These are phyloP conservation scores for Phocides pigmalion DNA, from an alignment of 1,140 invertebrate genomes.

Conservation along the genomic window DNA sequence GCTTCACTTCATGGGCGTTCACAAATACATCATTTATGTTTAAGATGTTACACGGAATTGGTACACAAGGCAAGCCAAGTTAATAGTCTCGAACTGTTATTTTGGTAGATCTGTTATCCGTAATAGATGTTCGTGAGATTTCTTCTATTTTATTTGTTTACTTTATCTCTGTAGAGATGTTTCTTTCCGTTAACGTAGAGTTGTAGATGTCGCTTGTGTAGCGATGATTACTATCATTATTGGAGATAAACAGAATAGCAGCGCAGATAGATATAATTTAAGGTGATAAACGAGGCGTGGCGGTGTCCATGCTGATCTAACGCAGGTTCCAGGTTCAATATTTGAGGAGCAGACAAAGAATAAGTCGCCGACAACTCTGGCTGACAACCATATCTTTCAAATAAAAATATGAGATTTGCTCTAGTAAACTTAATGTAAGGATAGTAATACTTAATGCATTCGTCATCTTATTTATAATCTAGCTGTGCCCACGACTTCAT, in stretches of 20 bases:
- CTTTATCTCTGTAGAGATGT: constrained; percentile 21
- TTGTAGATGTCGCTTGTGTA: constrained; percentile 4
- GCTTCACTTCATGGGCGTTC: constrained; percentile 64
- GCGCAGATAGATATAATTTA: background rate
- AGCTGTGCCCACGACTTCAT: too few relatives aligned
- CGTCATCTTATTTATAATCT: too few relatives aligned
- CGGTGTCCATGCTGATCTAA: too few relatives aligned
- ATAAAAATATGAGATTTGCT: too few relatives aligned
- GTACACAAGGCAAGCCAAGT: constrained; percentile 41
- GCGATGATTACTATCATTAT: background rate
- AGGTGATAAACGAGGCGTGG: too few relatives aligned
- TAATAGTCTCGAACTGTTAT: constrained; percentile 67
- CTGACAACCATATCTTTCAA: too few relatives aligned
- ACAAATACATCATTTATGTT: constrained; percentile 76
- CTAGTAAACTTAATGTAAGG: too few relatives aligned
- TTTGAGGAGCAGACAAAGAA: too few relatives aligned
- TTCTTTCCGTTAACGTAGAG: too few relatives aligned
- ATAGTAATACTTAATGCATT: too few relatives aligned
- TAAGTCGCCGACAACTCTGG: too few relatives aligned
- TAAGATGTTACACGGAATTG: constrained; percentile 72
- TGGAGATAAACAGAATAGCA: constrained; percentile 1
- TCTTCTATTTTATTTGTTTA: constrained; percentile 34
- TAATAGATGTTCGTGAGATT: constrained; percentile 63
- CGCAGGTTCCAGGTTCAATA: too few relatives aligned
- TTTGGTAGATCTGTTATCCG: constrained; percentile 65